phyloP scores from a whole-genome alignment of 2,888 invertebrate species.

The Pyralis farinalis region DNA sequence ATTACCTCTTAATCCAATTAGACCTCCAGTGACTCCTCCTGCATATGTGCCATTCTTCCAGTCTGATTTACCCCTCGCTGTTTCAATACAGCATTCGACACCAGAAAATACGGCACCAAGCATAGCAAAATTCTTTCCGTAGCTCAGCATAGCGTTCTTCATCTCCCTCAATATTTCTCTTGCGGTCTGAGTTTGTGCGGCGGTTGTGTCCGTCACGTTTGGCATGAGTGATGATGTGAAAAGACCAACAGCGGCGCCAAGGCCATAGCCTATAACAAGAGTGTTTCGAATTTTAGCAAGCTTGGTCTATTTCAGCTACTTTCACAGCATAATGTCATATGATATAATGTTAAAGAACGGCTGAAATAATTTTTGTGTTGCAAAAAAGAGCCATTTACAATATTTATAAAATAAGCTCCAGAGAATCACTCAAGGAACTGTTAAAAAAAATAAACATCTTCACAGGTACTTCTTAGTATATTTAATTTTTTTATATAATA shows the following conservation, averaged over 20 bases:
- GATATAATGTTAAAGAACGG: too few relatives aligned
- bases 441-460: too few relatives aligned
- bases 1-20: conserved; percentile 90
- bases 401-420: too few relatives aligned
- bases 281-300: too few relatives aligned
- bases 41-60: conserved; percentile 98
- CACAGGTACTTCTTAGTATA: too few relatives aligned
- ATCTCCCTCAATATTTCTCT: conserved; percentile 94
- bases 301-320: too few relatives aligned
- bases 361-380: too few relatives aligned
- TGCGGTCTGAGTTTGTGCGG: conserved; percentile 89
- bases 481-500: too few relatives aligned
- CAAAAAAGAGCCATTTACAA: too few relatives aligned
- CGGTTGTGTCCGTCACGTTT: conserved; percentile 84
- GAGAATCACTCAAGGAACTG: too few relatives aligned
- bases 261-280: conserved; percentile 92
- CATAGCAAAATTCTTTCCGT: conserved; percentile 98
- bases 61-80: conserved; percentile 96
- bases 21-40: conserved; percentile 95
- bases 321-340: too few relatives aligned
- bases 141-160: conserved; percentile 93
- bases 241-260: conserved; percentile 97
- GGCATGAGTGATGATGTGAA: conserved; percentile 98
- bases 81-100: conserved; percentile 97
- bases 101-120: conserved; percentile 97